Conservation (phyloP, 2,113 vertebrate genomes). For the Megaceryle maxima region DNA sequence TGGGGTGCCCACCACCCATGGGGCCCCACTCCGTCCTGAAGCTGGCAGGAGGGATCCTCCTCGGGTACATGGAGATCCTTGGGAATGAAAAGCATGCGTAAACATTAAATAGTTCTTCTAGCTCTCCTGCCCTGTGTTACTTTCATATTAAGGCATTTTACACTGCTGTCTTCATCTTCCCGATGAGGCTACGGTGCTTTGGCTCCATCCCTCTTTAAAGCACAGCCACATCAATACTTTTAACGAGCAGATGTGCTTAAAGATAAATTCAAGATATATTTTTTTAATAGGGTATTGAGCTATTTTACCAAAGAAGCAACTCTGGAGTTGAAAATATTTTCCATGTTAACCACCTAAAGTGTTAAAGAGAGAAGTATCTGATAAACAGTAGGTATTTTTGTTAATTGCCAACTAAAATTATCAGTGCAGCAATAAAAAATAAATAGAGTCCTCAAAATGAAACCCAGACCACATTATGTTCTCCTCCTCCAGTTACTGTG, state of each 20-base stretch:
- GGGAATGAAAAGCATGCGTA: constrained; percentile 48
- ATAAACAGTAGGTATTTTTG: not conserved
- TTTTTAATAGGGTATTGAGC: not conserved
- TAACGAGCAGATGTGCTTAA: not conserved
- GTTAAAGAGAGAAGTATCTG: not conserved
- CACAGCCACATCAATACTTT: not conserved
- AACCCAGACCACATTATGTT: constrained; percentile 1
- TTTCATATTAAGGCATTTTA: not conserved
- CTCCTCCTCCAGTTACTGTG: not conserved
- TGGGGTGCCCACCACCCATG: not conserved
- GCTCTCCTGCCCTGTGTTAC: not conserved
- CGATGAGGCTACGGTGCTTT: not conserved
- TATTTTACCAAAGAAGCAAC: not conserved
- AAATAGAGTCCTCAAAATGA: constrained; percentile 27
- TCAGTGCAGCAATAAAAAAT: constrained; percentile 19
- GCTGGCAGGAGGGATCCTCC: constrained; percentile 21
- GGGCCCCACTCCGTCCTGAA: not conserved
- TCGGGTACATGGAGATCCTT: not conserved
- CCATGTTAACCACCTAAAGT: not conserved
- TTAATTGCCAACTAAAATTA: not conserved
- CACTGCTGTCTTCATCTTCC: not conserved
- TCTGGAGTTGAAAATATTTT: not conserved
- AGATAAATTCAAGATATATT: not conserved
- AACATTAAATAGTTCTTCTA: constrained; percentile 25
- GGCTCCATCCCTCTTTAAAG: not conserved